Evolutionary conservation across 2,797 vertebrate species (phyloP).

Genomic region (Gymnoscopelus braueri): DNA sequence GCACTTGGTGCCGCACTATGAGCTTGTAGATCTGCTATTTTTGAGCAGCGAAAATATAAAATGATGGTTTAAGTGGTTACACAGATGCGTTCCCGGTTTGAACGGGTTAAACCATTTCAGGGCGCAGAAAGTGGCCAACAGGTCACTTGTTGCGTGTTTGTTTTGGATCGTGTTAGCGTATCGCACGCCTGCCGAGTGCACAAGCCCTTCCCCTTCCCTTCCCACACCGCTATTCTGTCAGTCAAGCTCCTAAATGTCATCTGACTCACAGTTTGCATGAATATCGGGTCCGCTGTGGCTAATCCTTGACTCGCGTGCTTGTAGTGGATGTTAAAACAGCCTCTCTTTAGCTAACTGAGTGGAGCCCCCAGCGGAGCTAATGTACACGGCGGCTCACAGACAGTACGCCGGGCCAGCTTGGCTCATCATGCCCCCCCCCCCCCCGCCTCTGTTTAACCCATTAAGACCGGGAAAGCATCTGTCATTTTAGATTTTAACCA

Average conservation of each 20-base stretch:
- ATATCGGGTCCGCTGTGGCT: slow-evolving; percentile 35
- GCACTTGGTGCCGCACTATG: too few species aligned
- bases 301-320: slow-evolving; percentile 24
- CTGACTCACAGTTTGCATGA: slow-evolving; percentile 34
- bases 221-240: slow-evolving; percentile 28
- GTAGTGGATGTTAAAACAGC: slow-evolving; percentile 53
- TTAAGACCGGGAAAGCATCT: too few species aligned
- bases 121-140: too few species aligned
- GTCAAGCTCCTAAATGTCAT: slow-evolving; percentile 48
- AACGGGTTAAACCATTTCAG: too few species aligned
- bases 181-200: not conserved
- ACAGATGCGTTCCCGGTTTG: too few species aligned
- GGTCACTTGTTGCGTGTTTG: too few species aligned
- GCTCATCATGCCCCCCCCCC: too few species aligned
- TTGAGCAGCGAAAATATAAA: too few species aligned
- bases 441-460: not conserved
- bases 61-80: too few species aligned
- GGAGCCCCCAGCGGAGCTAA: slow-evolving; percentile 32
- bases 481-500: too few species aligned
- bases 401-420: not conserved
- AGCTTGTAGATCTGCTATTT: too few species aligned
- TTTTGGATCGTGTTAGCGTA: too few species aligned
- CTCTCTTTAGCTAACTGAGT: slow-evolving; percentile 42
- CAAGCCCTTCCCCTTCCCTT: not conserved
- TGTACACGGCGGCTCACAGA: slow-evolving; percentile 16